Base-by-base conservation (phyloP, 2,888 invertebrate species). In the Trachelus tabidus region DNA sequence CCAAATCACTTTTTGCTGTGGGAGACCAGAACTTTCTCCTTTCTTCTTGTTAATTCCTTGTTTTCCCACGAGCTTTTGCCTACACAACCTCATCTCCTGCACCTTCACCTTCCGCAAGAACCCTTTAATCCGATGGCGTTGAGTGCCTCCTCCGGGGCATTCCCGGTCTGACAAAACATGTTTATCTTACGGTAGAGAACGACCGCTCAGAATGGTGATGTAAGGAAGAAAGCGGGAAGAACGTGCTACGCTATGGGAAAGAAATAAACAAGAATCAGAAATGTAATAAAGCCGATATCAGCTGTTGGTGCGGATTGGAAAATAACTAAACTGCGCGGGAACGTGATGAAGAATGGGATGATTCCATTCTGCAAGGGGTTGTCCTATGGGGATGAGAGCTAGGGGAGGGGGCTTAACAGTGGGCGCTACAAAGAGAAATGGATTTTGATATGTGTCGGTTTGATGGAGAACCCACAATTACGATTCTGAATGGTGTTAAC, bases 231-330 rank as follows among this genome's bases (percentile, higher is more conserved):
- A 56, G 23, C 23, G 9, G 56, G 56, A 56, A 56, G 9, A 23
- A 23, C 23, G 15, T 56, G 23, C 23, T 40, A 15, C 40, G 40
- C 40, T 56, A 56, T 56, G 15, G 31, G 1, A 33, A 31, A 79
- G 40, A 73, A 71, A 56, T 34, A 34, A 73, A 76, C 37, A n/a
- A 69, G 75, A 77, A 30, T 77, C 73, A 80, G 77, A 81, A 86
- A 84, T 77, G 85, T 82, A 83, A 86, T 86, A 87, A 86, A 85
- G 81, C 84, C 81, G 80, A 84, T 81, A 85, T 85, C 83, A 85
- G 79, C 77, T 79, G 76, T 77, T 76, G 76, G 79, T 79, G 77
- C 82, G 83, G 86, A 87, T 87, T 85, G 86, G 85, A 85, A 85
- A 86, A 83, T 85, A 83, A 87, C 83, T 83, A 81, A 78, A 78